These are phyloP conservation scores for Varanus komodoensis DNA, from an alignment of 2,113 vertebrate genomes.

Conservation along the genomic window DNA sequence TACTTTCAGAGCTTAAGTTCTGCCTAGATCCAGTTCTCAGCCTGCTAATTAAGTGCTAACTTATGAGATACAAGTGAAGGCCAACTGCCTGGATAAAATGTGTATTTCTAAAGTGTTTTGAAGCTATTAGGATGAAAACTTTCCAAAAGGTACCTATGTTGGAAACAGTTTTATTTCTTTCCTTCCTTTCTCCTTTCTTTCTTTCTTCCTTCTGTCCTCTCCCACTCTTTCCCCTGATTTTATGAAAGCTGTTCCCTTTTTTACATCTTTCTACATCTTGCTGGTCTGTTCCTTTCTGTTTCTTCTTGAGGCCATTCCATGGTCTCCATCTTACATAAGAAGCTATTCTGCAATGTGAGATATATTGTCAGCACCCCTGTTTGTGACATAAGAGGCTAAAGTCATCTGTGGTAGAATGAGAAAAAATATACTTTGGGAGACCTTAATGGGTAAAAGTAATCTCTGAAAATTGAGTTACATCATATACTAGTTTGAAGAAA, in stretches of 20 bases:
- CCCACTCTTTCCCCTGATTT: background rate
- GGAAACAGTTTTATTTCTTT: background rate
- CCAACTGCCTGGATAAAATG: background rate
- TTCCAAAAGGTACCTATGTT: background rate
- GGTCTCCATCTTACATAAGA: background rate
- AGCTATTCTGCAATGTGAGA: constrained; percentile 16
- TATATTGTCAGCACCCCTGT: background rate
- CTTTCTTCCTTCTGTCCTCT: background rate
- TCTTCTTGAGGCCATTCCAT: background rate
- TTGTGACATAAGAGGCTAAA: background rate
- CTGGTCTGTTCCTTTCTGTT: background rate
- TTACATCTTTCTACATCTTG: background rate
- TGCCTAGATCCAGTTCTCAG: constrained; percentile 12
- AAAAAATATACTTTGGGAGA: too few relatives aligned
- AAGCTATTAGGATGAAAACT: background rate
- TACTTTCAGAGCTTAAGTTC: constrained; percentile 39
- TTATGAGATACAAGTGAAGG: background rate
- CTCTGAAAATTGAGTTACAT: background rate
- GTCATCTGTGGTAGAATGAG: too few relatives aligned
- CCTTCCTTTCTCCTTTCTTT: background rate
- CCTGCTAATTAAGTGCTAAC: constrained; percentile 22
- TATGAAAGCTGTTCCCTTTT: background rate
- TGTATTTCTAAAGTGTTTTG: background rate
- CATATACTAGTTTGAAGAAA: background rate
- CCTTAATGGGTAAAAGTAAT: background rate